Percentiles rank a stretch among this genome's conserved stretches.
These are phyloP conservation scores for Steinernema feltiae DNA, from an alignment of 1,140 invertebrate species.

Conservation along the genomic window DNA sequence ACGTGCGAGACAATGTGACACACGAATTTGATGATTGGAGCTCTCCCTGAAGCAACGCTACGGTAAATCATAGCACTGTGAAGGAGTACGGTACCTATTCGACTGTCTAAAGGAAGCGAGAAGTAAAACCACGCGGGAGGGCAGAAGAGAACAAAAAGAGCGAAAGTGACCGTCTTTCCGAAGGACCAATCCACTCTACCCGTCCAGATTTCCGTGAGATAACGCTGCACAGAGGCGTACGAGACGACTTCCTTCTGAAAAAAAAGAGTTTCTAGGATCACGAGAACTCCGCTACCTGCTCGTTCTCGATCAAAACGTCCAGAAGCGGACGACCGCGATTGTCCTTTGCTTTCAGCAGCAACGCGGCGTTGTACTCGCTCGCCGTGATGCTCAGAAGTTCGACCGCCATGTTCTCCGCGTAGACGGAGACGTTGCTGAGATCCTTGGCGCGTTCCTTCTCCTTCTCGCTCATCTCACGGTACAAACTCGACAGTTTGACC, in stretches of 20 bases:
- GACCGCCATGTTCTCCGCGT: slow-evolving; percentile 92
- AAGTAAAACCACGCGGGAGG: slow-evolving; percentile 93
- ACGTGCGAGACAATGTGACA: slow-evolving; percentile 96
- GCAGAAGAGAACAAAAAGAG: slow-evolving; percentile 81
- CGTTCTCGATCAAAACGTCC: slow-evolving; percentile 94
- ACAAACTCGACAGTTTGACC: slow-evolving; percentile 82
- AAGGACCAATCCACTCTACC: slow-evolving; percentile 88
- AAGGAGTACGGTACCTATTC: slow-evolving; percentile 68
- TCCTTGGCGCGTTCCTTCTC: slow-evolving; percentile 97
- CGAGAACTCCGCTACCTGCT: slow-evolving; percentile 77
- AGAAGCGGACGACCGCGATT: slow-evolving; percentile 84
- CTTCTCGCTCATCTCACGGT: slow-evolving; percentile 72
- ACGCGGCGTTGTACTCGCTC: slow-evolving; percentile 81
- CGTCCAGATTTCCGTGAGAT: slow-evolving; percentile 84
- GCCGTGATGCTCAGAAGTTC: slow-evolving; percentile 87
- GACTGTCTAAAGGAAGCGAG: slow-evolving; percentile 85
- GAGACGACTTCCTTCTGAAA: slow-evolving; percentile 57
- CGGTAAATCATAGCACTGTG: no score
- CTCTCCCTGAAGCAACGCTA: slow-evolving; percentile 40
- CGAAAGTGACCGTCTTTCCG: slow-evolving; percentile 83
- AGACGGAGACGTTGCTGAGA: slow-evolving; percentile 82
- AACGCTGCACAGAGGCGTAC: slow-evolving; percentile 62
- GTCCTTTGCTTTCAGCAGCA: slow-evolving; percentile 82
- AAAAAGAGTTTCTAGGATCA: slow-evolving; percentile 23
- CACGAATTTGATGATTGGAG: slow-evolving; percentile 97